These are phyloP conservation scores for Candidula unifasciata DNA, from an alignment of 2,888 invertebrate genomes.

Conservation along the genomic window DNA sequence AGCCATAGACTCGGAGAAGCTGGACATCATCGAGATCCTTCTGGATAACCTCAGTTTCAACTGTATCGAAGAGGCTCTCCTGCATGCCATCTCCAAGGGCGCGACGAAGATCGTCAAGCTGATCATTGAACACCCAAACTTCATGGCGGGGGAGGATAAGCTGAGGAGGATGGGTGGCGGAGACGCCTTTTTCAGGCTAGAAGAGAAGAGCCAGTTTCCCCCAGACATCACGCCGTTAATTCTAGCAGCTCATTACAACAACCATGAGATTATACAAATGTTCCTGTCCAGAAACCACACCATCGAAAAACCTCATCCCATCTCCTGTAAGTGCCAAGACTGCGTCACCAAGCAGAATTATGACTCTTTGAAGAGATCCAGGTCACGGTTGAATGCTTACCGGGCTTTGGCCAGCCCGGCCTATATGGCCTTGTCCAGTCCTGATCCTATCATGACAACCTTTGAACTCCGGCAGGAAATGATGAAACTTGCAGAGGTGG, in stretches of 20 bases:
- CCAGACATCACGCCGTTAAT: conserved; percentile 85
- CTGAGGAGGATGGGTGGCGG: conserved; percentile 73
- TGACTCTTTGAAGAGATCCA: conserved; percentile 78
- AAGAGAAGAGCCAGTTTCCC: conserved; percentile 81
- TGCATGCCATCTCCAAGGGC: conserved; percentile 84
- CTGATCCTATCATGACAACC: conserved; percentile 85
- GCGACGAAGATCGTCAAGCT: conserved; percentile 82
- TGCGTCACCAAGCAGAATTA: conserved; percentile 78
- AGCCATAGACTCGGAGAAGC: conserved; percentile 83
- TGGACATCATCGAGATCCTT: conserved; percentile 83
- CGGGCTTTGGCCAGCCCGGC: conserved; percentile 84
- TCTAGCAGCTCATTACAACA: conserved; percentile 85
- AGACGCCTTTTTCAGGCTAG: conserved; percentile 78
- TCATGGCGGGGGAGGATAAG: conserved; percentile 77
- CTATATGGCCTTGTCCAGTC: conserved; percentile 83
- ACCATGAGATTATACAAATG: conserved; percentile 84
- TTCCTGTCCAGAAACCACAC: conserved; percentile 84
- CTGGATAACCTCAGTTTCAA: conserved; percentile 82
- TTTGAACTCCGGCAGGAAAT: conserved; percentile 83
- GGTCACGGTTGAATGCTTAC: conserved; percentile 83
- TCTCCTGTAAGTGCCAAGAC: conserved; percentile 77
- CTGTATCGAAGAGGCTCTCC: conserved; percentile 83
- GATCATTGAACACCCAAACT: conserved; percentile 80
- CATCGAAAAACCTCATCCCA: conserved; percentile 83
- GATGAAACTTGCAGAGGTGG: conserved; percentile 81